Evolutionary conservation across 1,140 invertebrate genomes (phyloP), one percentile per base, ranked within the genome.

Genomic region (Octopus sinensis): DNA sequence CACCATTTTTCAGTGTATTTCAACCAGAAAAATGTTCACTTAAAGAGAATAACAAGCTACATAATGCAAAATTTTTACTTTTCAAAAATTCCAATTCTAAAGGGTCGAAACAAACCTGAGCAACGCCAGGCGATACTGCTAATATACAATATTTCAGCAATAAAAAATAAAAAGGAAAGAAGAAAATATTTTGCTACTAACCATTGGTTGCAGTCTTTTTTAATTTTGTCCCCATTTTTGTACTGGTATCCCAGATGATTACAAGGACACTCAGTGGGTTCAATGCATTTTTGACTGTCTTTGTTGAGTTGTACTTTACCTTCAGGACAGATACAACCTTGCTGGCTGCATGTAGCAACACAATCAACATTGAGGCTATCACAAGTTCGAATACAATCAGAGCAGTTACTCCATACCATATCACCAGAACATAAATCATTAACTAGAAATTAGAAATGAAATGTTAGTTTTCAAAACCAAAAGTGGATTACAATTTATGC

Each of bases 121-220:
- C 23, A 23, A 23, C n/a, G n/a, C n/a, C n/a, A n/a, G n/a, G n/a
- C n/a, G n/a, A n/a, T n/a, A n/a, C n/a, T n/a, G n/a, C n/a, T n/a
- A n/a, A 43, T 43, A 43, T 43, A 43, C 30, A 43, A 43, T 43
- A 43, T 43, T 43, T 43, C 30, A 43, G 30, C 30, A 43, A 43
- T 43, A 43, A 43, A 43, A 43, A 43, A 43, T 43, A 43, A 43
- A 43, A 43, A 43, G 2, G 30, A 43, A 43, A 43, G 30, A 43
- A 43, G 30, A 43, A 43, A 43, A 43, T 43, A 1, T 43, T 43
- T 43, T 43, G 52, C 53, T 78, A 83, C 91, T 91, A 87, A 95
- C 94, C 95, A 97, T 77, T 92, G 93, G 86, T 96, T 96, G 86
- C 96, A 97, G 76, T 95, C 95, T 88, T 94, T 93, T 82, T 94